Percentiles rank a stretch among this genome's conserved stretches.
phyloP scores from a whole-genome alignment of 2,797 vertebrate species.

The Eurystomus glaucurus region DNA sequence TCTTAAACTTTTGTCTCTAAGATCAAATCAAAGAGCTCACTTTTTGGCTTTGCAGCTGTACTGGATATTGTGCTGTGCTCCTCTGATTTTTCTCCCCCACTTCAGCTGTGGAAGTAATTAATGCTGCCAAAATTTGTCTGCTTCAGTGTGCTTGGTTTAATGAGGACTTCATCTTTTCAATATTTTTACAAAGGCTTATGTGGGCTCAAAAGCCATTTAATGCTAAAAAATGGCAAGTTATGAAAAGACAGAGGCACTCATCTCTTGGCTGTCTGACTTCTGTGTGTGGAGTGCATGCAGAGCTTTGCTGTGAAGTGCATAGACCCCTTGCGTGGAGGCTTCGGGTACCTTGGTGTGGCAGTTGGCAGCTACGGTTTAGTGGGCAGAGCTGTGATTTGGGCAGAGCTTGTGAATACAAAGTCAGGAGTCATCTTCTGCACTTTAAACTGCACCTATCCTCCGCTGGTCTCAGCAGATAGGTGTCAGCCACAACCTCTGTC shows the following conservation, averaged over 20 bases:
- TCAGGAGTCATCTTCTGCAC: fast-evolving
- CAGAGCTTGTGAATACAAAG: not conserved
- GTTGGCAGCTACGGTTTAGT: not conserved
- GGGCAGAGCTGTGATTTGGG: not conserved
- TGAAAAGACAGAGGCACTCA: not conserved
- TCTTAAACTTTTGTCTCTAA: not conserved
- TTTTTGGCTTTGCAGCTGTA: not conserved
- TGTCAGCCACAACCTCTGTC: not conserved
- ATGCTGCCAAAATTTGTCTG: not conserved
- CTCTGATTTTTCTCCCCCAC: not conserved
- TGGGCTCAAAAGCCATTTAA: not conserved
- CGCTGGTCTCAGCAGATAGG: not conserved
- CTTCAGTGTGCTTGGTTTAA: not conserved
- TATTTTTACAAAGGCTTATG: not conserved
- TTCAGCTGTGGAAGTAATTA: not conserved
- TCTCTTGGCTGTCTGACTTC: fast-evolving
- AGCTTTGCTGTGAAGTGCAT: fast-evolving
- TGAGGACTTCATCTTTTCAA: not conserved
- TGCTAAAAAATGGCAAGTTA: not conserved
- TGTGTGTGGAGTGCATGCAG: not conserved
- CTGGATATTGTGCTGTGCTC: not conserved
- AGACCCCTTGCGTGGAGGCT: not conserved
- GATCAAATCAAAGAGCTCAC: not conserved
- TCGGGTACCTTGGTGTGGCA: fast-evolving
- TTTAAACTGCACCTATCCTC: not conserved